Conservation (phyloP, 2,888 invertebrate genomes). For the Agrilus cyanescens region DNA sequence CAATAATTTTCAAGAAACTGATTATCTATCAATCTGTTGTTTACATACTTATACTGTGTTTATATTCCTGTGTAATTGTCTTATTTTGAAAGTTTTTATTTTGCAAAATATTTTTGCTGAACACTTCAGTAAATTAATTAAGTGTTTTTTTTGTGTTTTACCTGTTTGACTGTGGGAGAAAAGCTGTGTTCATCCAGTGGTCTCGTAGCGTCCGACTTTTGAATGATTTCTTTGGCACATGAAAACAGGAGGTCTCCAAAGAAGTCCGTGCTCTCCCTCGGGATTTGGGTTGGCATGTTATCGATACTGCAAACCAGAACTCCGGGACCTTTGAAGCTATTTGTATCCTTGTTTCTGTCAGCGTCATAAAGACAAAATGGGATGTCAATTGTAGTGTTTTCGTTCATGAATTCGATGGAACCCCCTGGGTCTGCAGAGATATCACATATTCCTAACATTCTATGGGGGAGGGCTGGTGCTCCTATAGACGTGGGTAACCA, state of each 20-base stretch:
- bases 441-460: conserved; percentile 93
- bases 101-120: not conserved
- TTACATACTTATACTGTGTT: conserved; percentile 1
- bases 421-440: conserved; percentile 99
- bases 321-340: conserved; percentile 92
- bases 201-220: conserved; percentile 61
- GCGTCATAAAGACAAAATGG: conserved; percentile 99
- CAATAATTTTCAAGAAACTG: no score
- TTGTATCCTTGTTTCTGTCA: conserved; percentile 92
- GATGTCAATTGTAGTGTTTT: conserved; percentile 98
- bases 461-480: conserved; percentile 76
- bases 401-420: conserved; percentile 87
- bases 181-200: conserved; percentile 70
- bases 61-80: not conserved
- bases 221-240: conserved; percentile 77
- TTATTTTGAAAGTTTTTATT: not conserved
- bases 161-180: conserved; percentile 55
- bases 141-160: conserved; percentile 28
- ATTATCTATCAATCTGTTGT: not conserved
- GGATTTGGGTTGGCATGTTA: conserved; percentile 99
- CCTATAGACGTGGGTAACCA: conserved; percentile 87
- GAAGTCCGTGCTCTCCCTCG: conserved; percentile 93
- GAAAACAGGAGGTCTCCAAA: conserved; percentile 91
- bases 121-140: no score
- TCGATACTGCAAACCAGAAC: conserved; percentile 99